Conservation (phyloP, 1,140 invertebrate species). For the Zelostemma sp. region DNA sequence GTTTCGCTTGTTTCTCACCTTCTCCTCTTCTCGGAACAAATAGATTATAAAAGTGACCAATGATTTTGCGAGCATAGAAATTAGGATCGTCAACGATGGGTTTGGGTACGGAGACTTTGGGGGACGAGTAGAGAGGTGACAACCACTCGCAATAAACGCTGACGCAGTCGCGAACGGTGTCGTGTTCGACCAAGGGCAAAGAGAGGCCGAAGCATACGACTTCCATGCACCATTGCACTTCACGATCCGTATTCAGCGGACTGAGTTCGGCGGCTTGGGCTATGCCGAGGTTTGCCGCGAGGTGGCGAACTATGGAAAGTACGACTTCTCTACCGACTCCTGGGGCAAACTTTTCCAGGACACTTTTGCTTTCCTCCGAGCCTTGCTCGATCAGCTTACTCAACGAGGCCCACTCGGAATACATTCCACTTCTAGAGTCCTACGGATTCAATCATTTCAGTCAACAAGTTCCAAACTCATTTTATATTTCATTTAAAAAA, state of each 20-base stretch:
- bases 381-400: conserved; percentile 77
- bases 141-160: conserved; percentile 98
- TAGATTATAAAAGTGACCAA: conserved; percentile 94
- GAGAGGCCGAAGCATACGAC: conserved; percentile 94
- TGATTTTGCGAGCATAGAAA: conserved; percentile 91
- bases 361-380: conserved; percentile 80
- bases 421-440: conserved; percentile 78
- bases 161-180: conserved; percentile 95
- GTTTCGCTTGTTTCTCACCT: conserved; percentile 72
- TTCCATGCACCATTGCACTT: conserved; percentile 94
- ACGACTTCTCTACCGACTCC: conserved; percentile 85
- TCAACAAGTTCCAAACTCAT: too few relatives aligned
- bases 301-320: conserved; percentile 83
- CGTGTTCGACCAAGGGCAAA: conserved; percentile 89
- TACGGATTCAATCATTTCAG: conserved; percentile 23
- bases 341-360: conserved; percentile 87
- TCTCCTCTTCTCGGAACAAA: conserved; percentile 94
- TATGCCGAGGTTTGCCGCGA: conserved; percentile 82
- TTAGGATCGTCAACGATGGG: conserved; percentile 92
- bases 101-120: conserved; percentile 86
- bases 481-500: too few relatives aligned
- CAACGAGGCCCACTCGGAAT: conserved; percentile 87
- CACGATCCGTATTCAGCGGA: conserved; percentile 80
- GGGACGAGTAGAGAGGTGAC: conserved; percentile 84
- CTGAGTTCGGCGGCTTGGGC: conserved; percentile 83